phyloP scores from a whole-genome alignment of 64 coral and sea anemone species.

The Hydrozoanthus tunicans region DNA sequence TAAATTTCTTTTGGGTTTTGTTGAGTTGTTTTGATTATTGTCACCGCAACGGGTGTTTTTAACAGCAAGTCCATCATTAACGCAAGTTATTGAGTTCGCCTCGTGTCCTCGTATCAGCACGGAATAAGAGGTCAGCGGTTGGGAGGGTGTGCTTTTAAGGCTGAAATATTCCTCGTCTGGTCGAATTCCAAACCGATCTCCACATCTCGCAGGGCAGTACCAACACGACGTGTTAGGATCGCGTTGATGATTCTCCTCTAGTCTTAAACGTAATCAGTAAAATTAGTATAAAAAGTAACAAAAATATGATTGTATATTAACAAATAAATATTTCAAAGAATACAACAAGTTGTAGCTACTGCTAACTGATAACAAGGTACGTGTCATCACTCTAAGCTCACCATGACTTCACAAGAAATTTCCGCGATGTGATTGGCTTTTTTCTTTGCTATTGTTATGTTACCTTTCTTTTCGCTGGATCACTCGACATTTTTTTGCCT shows the following conservation, averaged over 20 bases:
- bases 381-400: too few relatives aligned
- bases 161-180: conserved; percentile 82
- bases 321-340: too few relatives aligned
- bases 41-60: neutral
- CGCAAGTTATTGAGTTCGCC: conserved; percentile 30
- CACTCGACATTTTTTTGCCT: too few relatives aligned
- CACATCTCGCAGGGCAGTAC: conserved; percentile 65
- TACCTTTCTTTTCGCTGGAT: too few relatives aligned
- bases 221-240: conserved; percentile 69
- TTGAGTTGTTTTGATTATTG: neutral
- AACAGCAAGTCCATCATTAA: conserved; percentile 61
- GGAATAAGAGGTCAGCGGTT: conserved; percentile 75
- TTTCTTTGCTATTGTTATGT: too few relatives aligned
- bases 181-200: conserved; percentile 84
- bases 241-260: conserved; percentile 45
- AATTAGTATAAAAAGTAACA: neutral
- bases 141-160: conserved; percentile 59
- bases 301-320: neutral
- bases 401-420: too few relatives aligned
- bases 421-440: too few relatives aligned
- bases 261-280: neutral
- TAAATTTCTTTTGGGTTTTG: neutral
- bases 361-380: too few relatives aligned
- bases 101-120: conserved; percentile 67
- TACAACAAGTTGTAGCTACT: too few relatives aligned